These are phyloP conservation scores for Poeciliopsis occidentalis DNA, from an alignment of 2,113 vertebrate species.

Conservation along the genomic window DNA sequence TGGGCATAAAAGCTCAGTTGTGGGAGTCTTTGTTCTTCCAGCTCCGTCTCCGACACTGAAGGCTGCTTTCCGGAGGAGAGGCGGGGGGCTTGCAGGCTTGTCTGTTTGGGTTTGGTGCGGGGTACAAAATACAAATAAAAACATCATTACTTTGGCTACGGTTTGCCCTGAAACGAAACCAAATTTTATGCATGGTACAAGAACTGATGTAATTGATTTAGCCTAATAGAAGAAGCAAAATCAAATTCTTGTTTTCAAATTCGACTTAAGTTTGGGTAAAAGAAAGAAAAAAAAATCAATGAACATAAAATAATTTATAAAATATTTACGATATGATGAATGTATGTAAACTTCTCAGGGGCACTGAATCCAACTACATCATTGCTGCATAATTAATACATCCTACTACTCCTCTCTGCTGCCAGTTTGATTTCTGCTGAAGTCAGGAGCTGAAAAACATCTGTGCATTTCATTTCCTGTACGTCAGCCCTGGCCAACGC, in stretches of 20 bases:
- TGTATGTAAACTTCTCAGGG: not conserved
- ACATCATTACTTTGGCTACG: slow-evolving; percentile 64
- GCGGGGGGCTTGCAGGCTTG: slow-evolving; percentile 28
- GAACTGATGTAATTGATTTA: no score
- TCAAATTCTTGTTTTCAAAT: not conserved
- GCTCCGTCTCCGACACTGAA: slow-evolving; percentile 46
- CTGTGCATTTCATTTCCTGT: slow-evolving; percentile 59
- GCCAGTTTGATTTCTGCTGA: slow-evolving; percentile 54
- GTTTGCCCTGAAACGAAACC: slow-evolving; percentile 43
- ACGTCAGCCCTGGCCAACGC: slow-evolving; percentile 17
- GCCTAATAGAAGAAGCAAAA: not conserved
- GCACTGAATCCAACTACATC: not conserved
- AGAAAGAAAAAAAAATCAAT: not conserved
- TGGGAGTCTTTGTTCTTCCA: slow-evolving; percentile 69
- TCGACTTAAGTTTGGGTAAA: no score
- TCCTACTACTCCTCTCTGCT: slow-evolving; percentile 23
- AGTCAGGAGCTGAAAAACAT: slow-evolving; percentile 57
- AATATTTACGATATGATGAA: not conserved
- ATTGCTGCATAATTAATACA: slow-evolving; percentile 32
- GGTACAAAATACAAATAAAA: slow-evolving; percentile 9
- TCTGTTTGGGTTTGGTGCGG: slow-evolving; percentile 52
- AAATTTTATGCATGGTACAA: no score
- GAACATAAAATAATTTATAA: not conserved
- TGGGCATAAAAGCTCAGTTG: slow-evolving; percentile 45
- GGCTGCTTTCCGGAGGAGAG: slow-evolving; percentile 34